These are phyloP conservation scores for Oreochromis mossambicus DNA, from an alignment of 2,797 vertebrate species.

Conservation along the genomic window DNA sequence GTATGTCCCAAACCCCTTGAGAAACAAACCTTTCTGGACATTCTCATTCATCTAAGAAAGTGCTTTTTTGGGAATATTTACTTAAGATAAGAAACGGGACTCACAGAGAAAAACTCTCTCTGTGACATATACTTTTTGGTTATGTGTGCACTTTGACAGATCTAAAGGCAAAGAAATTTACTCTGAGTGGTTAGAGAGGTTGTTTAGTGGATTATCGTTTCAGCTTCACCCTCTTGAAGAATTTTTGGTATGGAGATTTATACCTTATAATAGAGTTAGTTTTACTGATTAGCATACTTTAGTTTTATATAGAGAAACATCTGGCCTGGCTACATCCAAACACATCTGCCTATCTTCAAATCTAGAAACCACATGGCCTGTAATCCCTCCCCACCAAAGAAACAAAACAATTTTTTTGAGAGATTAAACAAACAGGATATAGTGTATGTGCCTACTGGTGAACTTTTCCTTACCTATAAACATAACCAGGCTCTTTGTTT, in stretches of 20 bases:
- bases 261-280: background rate
- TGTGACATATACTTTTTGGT: background rate
- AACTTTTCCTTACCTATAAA: background rate
- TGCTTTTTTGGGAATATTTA: slow-evolving; percentile 41
- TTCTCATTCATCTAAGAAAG: slow-evolving; percentile 25
- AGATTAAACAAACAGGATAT: background rate
- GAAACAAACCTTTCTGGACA: slow-evolving; percentile 6
- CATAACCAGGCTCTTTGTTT: background rate
- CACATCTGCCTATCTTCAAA: background rate
- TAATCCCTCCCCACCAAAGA: background rate
- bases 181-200: background rate
- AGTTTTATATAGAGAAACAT: background rate
- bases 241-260: background rate
- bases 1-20: slow-evolving; percentile 19
- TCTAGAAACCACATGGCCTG: background rate
- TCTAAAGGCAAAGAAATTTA: background rate
- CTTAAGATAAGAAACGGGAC: slow-evolving; percentile 34
- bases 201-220: background rate
- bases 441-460: background rate
- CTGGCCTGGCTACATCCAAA: background rate
- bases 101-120: slow-evolving; percentile 17
- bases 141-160: background rate
- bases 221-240: background rate
- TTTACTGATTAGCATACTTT: background rate
- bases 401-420: background rate